These are phyloP conservation scores for Crax fasciolata DNA, from an alignment of 2,797 vertebrate species.

Conservation along the genomic window DNA sequence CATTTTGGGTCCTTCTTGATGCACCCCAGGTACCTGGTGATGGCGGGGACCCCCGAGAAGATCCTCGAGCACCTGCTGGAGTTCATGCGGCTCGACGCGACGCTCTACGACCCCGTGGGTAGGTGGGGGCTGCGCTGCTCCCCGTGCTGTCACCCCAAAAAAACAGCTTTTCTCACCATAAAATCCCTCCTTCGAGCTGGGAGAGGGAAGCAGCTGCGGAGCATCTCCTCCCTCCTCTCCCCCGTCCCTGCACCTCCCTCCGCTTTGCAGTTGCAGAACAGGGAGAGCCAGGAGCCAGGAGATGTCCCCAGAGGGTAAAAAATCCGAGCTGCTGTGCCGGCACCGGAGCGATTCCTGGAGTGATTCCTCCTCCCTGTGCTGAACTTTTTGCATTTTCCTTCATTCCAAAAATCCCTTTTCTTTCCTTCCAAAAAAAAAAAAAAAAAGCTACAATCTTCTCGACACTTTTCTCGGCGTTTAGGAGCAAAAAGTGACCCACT, in stretches of 20 bases:
- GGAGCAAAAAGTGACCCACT: neutral
- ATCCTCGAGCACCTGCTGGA: slow-evolving; percentile 95
- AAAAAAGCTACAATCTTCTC: too few species aligned
- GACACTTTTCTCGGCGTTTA: rapidly evolving
- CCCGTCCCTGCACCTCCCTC: neutral
- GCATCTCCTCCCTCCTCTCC: neutral
- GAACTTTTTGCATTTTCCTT: too few species aligned
- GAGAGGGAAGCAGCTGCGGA: neutral
- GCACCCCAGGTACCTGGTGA: slow-evolving; percentile 89
- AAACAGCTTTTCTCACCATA: neutral
- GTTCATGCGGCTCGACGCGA: slow-evolving; percentile 89
- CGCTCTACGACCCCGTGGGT: slow-evolving; percentile 89
- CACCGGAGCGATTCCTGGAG: too few species aligned
- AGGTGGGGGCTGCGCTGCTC: neutral
- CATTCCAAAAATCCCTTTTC: too few species aligned
- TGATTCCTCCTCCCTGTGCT: rapidly evolving
- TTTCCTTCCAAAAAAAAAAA: neutral
- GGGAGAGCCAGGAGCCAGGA: neutral
- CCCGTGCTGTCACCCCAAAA: neutral
- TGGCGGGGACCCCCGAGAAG: slow-evolving; percentile 97
- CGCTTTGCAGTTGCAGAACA: neutral
- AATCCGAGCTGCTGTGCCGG: neutral
- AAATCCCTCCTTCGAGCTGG: rapidly evolving
- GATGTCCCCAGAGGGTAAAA: slow-evolving; percentile 21
- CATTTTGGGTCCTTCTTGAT: neutral